Evolutionary conservation across 2,113 vertebrate genomes (phyloP).

Genomic region (Salvelinus alpinus): DNA sequence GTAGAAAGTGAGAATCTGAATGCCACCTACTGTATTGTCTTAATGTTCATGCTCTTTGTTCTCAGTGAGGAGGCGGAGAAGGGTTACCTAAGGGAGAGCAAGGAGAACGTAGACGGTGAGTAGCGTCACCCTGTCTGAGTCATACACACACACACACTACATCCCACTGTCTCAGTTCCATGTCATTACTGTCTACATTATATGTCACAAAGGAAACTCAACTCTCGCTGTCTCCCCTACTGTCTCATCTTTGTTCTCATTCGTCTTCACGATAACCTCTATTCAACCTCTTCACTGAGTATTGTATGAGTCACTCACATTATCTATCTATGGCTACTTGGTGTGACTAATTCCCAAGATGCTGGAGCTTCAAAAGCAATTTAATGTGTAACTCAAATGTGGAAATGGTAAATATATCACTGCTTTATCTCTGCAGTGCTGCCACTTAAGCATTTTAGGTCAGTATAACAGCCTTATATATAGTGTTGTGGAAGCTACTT

Average conservation of each 20-base stretch:
- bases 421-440: too few species aligned
- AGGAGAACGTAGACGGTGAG: slow-evolving; percentile 85
- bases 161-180: too few species aligned
- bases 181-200: background rate
- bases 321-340: too few species aligned
- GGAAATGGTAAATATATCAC: too few species aligned
- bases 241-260: background rate
- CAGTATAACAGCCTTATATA: too few species aligned
- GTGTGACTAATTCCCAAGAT: too few species aligned
- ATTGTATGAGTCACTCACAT: background rate
- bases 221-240: background rate
- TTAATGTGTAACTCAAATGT: too few species aligned
- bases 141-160: too few species aligned
- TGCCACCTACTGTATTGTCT: background rate
- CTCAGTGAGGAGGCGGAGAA: slow-evolving; percentile 84
- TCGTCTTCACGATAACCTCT: background rate
- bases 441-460: too few species aligned
- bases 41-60: slow-evolving; percentile 24
- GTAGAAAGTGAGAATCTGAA: too few species aligned
- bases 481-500: too few species aligned
- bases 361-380: background rate
- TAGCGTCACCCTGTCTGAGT: slow-evolving; percentile 27
- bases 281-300: background rate
- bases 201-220: background rate
- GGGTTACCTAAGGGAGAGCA: slow-evolving; percentile 72